A percentile compares a stretch with the other conserved stretches of the same genome.
These are phyloP conservation scores for Rhabdomys pumilio DNA, from an alignment of 2,797 vertebrate genomes.

Conservation along the genomic window DNA sequence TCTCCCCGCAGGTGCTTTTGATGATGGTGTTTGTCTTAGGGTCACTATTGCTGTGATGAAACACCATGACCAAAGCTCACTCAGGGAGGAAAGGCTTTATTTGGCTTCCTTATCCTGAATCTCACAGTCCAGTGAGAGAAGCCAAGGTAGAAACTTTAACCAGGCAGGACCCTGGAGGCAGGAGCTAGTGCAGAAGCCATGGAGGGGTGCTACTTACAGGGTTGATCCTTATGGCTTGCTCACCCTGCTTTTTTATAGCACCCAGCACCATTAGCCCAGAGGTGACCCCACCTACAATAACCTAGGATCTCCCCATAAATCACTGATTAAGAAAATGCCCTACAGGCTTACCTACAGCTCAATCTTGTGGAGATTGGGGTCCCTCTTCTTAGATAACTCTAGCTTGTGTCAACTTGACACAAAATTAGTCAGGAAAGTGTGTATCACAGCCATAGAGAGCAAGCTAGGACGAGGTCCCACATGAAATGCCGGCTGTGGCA, in stretches of 20 bases:
- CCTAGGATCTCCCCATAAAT: not conserved
- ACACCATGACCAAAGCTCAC: not conserved
- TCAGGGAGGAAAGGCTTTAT: not conserved
- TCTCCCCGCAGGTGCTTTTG: not conserved
- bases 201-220: not conserved
- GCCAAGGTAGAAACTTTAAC: not conserved
- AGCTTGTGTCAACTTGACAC: not conserved
- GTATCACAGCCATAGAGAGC: not conserved
- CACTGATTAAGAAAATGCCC: not conserved
- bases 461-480: not conserved
- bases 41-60: not conserved
- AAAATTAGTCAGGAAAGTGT: not conserved
- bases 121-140: not conserved
- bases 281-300: not conserved
- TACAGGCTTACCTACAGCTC: not conserved
- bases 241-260: not conserved
- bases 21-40: not conserved
- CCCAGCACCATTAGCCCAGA: not conserved
- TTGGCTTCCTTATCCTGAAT: not conserved
- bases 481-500: too few relatives aligned
- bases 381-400: not conserved
- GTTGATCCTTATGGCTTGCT: not conserved
- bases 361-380: not conserved
- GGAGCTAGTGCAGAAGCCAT: not conserved
- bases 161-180: not conserved